phyloP scores from a whole-genome alignment of 1,140 invertebrate genomes.

The Macrobrachium nipponense region DNA sequence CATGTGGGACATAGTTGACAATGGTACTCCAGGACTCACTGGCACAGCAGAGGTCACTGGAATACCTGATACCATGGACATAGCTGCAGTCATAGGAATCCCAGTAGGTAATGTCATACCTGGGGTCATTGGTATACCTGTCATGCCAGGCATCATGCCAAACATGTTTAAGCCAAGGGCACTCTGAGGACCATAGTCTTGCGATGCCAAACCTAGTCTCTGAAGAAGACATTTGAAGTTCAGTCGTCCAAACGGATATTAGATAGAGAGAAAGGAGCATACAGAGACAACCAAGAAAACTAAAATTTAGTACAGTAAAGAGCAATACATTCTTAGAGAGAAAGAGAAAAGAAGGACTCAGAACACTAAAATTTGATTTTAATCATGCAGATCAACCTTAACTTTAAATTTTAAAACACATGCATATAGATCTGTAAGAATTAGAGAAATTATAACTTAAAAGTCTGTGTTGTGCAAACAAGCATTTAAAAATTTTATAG shows the following conservation, averaged over 20 bases:
- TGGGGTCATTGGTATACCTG: slow-evolving; percentile 31
- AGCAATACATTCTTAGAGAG: not conserved
- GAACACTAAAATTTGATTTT: not conserved
- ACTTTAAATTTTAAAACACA: too few relatives aligned
- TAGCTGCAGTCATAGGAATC: slow-evolving; percentile 30
- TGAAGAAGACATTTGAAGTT: slow-evolving; percentile 46
- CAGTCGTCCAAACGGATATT: not conserved
- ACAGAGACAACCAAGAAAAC: slow-evolving; percentile 28
- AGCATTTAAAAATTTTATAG: too few relatives aligned
- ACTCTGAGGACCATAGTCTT: slow-evolving; percentile 38
- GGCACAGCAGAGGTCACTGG: slow-evolving; percentile 31
- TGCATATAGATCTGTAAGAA: too few relatives aligned
- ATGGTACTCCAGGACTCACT: slow-evolving; percentile 27
- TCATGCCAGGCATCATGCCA: slow-evolving; percentile 46
- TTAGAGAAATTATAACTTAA: too few relatives aligned
- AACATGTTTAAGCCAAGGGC: slow-evolving; percentile 51
- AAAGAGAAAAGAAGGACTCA: not conserved
- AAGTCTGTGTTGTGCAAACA: too few relatives aligned
- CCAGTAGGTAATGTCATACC: slow-evolving; percentile 22
- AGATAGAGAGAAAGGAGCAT: slow-evolving; percentile 28
- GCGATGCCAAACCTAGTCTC: slow-evolving; percentile 50
- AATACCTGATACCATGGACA: slow-evolving; percentile 31
- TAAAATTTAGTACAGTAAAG: not conserved
- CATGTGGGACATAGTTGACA: slow-evolving; percentile 29
- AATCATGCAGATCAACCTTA: too few relatives aligned